Conservation (phyloP, 2,888 invertebrate genomes). For the Spodoptera littoralis region DNA sequence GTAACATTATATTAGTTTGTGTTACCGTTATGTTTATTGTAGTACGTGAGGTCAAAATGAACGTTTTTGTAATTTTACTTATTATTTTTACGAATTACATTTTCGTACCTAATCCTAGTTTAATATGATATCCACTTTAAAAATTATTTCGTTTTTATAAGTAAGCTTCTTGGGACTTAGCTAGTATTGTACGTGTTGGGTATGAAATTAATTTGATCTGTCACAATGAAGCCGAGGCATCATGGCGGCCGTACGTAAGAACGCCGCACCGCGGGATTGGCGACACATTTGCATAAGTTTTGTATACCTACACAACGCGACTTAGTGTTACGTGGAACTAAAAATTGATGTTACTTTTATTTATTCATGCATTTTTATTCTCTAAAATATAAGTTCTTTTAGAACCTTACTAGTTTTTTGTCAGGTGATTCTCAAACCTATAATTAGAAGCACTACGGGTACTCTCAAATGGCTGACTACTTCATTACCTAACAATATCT, state of each 20-base stretch:
- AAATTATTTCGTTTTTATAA: constrained; percentile 9
- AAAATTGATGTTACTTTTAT: constrained; percentile 13
- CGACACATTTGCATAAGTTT: constrained; percentile 73
- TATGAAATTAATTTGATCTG: constrained; percentile 62
- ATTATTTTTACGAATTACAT: constrained; percentile 1
- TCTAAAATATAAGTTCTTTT: too few relatives aligned
- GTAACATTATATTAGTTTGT: constrained; percentile 22
- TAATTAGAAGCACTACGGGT: too few relatives aligned
- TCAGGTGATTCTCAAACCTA: too few relatives aligned
- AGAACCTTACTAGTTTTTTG: too few relatives aligned
- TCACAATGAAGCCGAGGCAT: constrained; percentile 61
- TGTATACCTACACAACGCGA: constrained; percentile 38
- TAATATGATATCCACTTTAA: constrained; percentile 3
- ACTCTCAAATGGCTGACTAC: background rate
- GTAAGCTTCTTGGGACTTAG: constrained; percentile 18
- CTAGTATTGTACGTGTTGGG: constrained; percentile 20
- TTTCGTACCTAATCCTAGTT: constrained; percentile 8
- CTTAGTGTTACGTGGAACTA: constrained; percentile 26
- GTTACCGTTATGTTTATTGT: background rate
- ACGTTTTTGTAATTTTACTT: too few relatives aligned
- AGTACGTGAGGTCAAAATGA: background rate
- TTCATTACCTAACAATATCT: constrained; percentile 3
- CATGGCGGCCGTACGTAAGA: constrained; percentile 58
- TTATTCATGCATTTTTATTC: too few relatives aligned
- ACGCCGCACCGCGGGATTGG: constrained; percentile 58